Evolutionary conservation across 1,140 invertebrate genomes (phyloP).

Genomic region (Sitobion miscanthi): DNA sequence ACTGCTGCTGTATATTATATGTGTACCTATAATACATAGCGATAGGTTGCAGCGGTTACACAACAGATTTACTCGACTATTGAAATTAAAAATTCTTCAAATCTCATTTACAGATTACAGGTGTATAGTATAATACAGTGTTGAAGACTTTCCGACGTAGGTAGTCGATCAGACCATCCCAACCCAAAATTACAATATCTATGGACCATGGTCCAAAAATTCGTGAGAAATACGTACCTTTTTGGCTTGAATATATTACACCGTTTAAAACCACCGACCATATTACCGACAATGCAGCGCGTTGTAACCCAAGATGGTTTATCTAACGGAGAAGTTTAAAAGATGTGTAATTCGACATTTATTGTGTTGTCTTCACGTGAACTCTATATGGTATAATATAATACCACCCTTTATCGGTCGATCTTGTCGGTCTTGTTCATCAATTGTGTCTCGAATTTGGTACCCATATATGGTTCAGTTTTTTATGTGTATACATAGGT

Average conservation of each 20-base stretch:
- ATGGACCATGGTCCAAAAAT: background rate
- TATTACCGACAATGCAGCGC: background rate
- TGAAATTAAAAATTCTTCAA: background rate
- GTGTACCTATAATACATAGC: background rate
- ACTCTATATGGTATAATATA: background rate
- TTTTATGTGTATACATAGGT: background rate
- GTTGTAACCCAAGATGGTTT: constrained; percentile 43
- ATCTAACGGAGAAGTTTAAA: background rate
- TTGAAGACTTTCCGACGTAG: too few species aligned
- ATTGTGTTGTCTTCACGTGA: constrained; percentile 35
- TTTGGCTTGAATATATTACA: background rate
- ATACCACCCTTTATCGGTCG: background rate
- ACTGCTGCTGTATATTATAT: background rate
- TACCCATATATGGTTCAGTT: background rate
- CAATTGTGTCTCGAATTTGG: background rate
- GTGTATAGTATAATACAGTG: background rate
- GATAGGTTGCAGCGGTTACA: background rate
- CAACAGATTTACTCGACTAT: background rate
- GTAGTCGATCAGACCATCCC: background rate
- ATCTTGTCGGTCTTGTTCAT: background rate
- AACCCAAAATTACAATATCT: background rate
- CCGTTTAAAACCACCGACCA: background rate
- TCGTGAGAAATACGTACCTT: background rate
- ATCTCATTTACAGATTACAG: background rate
- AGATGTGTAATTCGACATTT: constrained; percentile 37